phyloP scores from a whole-genome alignment of 2,113 vertebrate species.

The Sciurus niger region DNA sequence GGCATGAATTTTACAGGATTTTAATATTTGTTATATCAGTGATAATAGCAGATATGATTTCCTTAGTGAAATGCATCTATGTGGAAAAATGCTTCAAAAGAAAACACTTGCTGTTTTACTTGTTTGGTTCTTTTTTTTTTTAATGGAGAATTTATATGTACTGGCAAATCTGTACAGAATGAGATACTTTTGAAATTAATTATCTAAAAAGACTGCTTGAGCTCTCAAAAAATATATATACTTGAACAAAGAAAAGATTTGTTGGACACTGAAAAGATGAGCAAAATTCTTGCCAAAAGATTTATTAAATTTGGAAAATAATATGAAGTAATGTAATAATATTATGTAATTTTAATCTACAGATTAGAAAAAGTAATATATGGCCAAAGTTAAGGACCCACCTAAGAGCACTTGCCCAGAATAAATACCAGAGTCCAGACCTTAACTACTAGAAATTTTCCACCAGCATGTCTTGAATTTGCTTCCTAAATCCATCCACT shows the following conservation, averaged over 20 bases:
- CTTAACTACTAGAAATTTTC: background rate
- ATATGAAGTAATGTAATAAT: background rate
- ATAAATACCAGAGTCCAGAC: background rate
- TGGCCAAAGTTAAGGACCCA: background rate
- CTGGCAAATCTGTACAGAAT: background rate
- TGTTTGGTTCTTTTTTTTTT: background rate
- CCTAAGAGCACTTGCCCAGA: background rate
- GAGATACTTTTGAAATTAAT: slow-evolving; percentile 38
- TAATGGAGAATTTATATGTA: slow-evolving; percentile 2
- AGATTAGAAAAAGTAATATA: background rate
- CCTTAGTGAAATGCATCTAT: slow-evolving; percentile 23
- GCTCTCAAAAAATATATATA: background rate
- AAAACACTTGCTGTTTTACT: slow-evolving; percentile 3
- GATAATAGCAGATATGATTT: background rate
- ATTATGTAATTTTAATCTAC: background rate
- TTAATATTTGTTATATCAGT: slow-evolving; percentile 2
- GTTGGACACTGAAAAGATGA: background rate
- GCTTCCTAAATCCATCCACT: background rate
- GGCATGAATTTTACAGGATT: background rate
- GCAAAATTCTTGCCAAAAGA: background rate
- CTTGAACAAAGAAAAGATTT: slow-evolving; percentile 34
- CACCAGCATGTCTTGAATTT: background rate
- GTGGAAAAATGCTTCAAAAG: slow-evolving; percentile 15
- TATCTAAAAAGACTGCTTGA: slow-evolving; percentile 53
- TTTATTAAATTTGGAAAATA: slow-evolving; percentile 33